Conservation (phyloP, 2,888 invertebrate genomes). For the Nemurella pictetii region DNA sequence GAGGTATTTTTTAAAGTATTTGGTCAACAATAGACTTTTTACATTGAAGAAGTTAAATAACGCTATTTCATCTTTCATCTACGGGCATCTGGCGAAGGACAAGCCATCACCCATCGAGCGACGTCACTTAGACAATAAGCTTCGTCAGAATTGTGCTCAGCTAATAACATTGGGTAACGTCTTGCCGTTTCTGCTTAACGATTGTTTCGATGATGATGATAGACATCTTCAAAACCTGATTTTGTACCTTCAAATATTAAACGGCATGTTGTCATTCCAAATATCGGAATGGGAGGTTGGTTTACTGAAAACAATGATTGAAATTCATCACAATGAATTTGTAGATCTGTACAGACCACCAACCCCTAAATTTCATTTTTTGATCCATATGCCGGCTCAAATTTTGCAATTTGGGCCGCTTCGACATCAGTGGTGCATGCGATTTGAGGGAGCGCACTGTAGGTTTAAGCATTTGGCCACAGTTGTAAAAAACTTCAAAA, state of each 20-base stretch:
- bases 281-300: slow-evolving; percentile 36
- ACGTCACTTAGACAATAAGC: slow-evolving; percentile 34
- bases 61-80: slow-evolving; percentile 42
- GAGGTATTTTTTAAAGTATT: neutral
- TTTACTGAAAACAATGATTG: slow-evolving; percentile 42
- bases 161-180: slow-evolving; percentile 42
- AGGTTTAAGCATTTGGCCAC: slow-evolving; percentile 41
- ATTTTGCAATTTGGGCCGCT: slow-evolving; percentile 42
- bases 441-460: slow-evolving; percentile 43
- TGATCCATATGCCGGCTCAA: slow-evolving; percentile 41
- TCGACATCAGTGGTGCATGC: slow-evolving; percentile 43
- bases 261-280: slow-evolving; percentile 43
- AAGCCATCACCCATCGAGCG: slow-evolving; percentile 42
- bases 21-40: slow-evolving; percentile 23
- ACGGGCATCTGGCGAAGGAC: slow-evolving; percentile 42
- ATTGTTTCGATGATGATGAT: slow-evolving; percentile 38
- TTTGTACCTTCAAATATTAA: slow-evolving; percentile 43
- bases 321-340: slow-evolving; percentile 38
- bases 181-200: slow-evolving; percentile 43
- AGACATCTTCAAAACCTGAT: slow-evolving; percentile 37
- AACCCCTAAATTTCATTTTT: slow-evolving; percentile 43
- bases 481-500: slow-evolving; percentile 43
- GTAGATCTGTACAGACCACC: slow-evolving; percentile 42
- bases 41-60: slow-evolving; percentile 43
- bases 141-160: slow-evolving; percentile 45